Conservation (phyloP, 2,113 vertebrate genomes). For the Gambusia affinis region DNA sequence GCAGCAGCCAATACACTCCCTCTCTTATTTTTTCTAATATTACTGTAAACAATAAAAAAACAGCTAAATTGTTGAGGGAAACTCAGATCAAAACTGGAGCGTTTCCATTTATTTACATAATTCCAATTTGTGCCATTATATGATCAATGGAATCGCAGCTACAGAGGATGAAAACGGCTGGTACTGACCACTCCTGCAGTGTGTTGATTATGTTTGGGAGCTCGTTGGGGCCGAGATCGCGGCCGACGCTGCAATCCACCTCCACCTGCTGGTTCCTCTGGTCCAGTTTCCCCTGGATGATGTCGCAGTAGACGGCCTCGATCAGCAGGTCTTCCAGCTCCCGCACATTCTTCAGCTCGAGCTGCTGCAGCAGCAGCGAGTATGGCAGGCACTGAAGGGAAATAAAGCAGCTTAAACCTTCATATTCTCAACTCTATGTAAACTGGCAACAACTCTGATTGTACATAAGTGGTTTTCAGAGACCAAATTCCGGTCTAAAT, state of each 20-base stretch:
- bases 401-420: not conserved
- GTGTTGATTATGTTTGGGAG: conserved; percentile 93
- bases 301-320: conserved; percentile 98
- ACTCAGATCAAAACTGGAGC: no score
- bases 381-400: conserved; percentile 88
- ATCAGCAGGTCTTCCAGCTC: conserved; percentile 98
- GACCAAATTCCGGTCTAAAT: conserved; percentile 40
- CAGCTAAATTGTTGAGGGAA: no score
- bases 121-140: no score
- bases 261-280: conserved; percentile 98
- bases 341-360: conserved; percentile 96
- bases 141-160: not conserved
- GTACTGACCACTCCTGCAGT: conserved; percentile 93
- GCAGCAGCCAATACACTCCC: no score
- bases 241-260: conserved; percentile 95
- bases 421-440: conserved; percentile 6
- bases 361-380: conserved; percentile 94
- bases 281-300: conserved; percentile 98
- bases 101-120: no score
- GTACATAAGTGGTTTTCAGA: conserved; percentile 15
- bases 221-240: conserved; percentile 94
- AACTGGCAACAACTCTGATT: conserved; percentile 27
- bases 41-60: no score
- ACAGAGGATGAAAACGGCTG: not conserved
- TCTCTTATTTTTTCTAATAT: no score